Percentiles rank a stretch among this genome's conserved stretches.
phyloP scores from a whole-genome alignment of 2,888 invertebrate species.

The Dynastes maya region DNA sequence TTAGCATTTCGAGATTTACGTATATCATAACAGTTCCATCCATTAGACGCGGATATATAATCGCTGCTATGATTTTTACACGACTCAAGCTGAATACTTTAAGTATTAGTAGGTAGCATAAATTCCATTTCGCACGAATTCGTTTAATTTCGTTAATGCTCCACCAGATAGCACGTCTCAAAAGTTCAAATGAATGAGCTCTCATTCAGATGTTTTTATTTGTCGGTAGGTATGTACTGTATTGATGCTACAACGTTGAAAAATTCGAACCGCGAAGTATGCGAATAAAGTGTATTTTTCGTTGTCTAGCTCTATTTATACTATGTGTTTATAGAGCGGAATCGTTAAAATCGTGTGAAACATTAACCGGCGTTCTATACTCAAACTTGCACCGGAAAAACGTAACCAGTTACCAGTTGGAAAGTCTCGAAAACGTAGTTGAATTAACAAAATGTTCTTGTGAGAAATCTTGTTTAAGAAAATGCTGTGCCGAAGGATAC shows the following conservation, averaged over 20 bases:
- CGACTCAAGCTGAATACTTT: not conserved
- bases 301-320: not conserved
- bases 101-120: not conserved
- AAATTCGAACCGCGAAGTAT: not conserved
- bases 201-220: conserved; percentile 4
- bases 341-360: conserved; percentile 13
- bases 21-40: not conserved
- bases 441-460: conserved; percentile 19
- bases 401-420: conserved; percentile 13
- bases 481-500: conserved; percentile 45
- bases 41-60: not conserved
- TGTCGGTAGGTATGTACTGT: not conserved
- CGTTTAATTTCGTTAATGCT: conserved; percentile 27
- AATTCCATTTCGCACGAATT: not conserved
- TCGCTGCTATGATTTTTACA: not conserved
- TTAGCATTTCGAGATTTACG: no score
- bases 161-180: conserved; percentile 22
- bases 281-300: conserved; percentile 18
- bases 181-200: conserved; percentile 4
- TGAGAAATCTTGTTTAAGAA: conserved; percentile 33
- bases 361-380: conserved; percentile 6
- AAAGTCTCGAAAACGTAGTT: not conserved
- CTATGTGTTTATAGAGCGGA: conserved; percentile 3
- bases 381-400: conserved; percentile 14
- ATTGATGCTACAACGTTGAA: not conserved